Evolutionary conservation across 2,888 invertebrate species (phyloP).

Genomic region (Ophion costatus): DNA sequence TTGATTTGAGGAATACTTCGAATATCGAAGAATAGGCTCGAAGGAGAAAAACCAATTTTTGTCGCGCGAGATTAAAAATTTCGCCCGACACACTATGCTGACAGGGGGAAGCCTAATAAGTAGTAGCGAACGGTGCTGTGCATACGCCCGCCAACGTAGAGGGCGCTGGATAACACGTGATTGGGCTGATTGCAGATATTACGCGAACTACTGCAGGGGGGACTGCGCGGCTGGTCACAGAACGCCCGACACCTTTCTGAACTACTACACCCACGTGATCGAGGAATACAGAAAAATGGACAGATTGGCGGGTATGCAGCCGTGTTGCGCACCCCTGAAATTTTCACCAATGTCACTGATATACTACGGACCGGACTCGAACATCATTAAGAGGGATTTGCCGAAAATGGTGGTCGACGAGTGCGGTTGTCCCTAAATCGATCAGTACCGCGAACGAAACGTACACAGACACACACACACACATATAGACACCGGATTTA

Average conservation of each 20-base stretch:
- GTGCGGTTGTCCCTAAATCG: conserved; percentile 93
- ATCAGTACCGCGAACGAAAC: neutral
- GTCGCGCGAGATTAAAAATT: too few species aligned
- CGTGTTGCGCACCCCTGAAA: conserved; percentile 96
- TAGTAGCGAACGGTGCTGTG: too few species aligned
- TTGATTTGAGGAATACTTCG: too few species aligned
- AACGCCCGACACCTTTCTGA: conserved; percentile 92
- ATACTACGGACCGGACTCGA: conserved; percentile 95
- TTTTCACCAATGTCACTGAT: conserved; percentile 96
- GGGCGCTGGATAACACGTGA: conserved; percentile 14
- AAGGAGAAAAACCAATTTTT: neutral
- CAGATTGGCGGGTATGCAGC: conserved; percentile 91
- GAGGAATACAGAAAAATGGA: conserved; percentile 94
- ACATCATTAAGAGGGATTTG: conserved; percentile 96
- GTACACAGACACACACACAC: too few species aligned
- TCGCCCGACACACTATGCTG: neutral
- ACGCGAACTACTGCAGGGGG: conserved; percentile 97
- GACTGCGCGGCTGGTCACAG: conserved; percentile 91
- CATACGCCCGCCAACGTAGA: neutral
- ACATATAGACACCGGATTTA: neutral
- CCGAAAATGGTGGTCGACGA: conserved; percentile 98
- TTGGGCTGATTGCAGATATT: conserved; percentile 85
- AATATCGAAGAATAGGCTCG: neutral
- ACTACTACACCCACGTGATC: conserved; percentile 95
- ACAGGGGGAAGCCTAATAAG: too few species aligned